Evolutionary conservation across 2,888 invertebrate genomes (phyloP), one percentile per base, ranked within the genome.

Genomic region (Drosophila colorata): DNA sequence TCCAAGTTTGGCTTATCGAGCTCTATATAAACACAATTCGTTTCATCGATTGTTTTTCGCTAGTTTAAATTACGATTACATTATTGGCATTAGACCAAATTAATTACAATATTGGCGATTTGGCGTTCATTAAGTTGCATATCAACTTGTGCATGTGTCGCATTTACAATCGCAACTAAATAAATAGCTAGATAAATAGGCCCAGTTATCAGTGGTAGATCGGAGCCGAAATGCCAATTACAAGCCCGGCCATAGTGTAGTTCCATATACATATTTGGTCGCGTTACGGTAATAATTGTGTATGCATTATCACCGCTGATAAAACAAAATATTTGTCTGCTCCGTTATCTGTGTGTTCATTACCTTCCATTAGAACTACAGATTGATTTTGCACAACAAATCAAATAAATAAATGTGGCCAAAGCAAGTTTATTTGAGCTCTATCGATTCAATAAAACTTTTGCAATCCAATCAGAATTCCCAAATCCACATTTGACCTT

Each of bases 301-400:
- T 83, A 66, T 67, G 75, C 76, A 81, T 80, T 82, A 86, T 82
- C 83, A 63, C 13, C 46, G 31, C 70, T 59, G 77, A 81, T 85
- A 83, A 69, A 40, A 37, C 38, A 31, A 38, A 33, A 46, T 44
- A 74, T 73, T 66, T 69, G n/a, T 16, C 31, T 47, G 14, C 35
- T 13, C 40, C 51, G 64, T 61, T 81, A 81, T 81, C 83, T 59
- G 8, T 43, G 53, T 68, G 51, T 70, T 74, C 77, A 76, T 63
- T 70, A 58, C 56, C 63, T 49, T 78, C 78, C 84, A 83, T 84
- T 87, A 80, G 60, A 70, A 55, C 51, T 60, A 76, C 73, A 82
- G 83, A 82, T 82, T 85, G 73, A 67, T 68, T 75, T 81, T 18
- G 69, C 82, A 52, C 73, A 73, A 59, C 56, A 57, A 61, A 59